phyloP scores from a whole-genome alignment of 2,888 invertebrate genomes.

The Heliconius ismenius region DNA sequence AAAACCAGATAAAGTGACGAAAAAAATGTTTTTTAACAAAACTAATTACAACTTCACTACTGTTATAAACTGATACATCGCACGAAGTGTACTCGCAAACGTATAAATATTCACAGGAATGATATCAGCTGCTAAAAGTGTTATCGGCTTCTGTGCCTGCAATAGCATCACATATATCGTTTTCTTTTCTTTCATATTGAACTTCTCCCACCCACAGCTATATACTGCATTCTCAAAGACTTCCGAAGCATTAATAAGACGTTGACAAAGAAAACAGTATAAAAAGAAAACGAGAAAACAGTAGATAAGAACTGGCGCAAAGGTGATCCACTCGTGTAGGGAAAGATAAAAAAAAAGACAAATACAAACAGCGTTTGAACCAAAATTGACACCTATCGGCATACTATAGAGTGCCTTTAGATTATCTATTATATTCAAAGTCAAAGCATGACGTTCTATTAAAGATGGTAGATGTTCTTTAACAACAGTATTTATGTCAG shows the following conservation, averaged over 20 bases:
- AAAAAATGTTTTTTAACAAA: not conserved
- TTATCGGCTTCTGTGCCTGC: conserved; percentile 63
- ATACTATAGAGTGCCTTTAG: conserved; percentile 62
- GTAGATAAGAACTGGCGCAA: conserved; percentile 61
- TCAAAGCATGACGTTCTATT: conserved; percentile 57
- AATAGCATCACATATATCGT: conserved; percentile 60
- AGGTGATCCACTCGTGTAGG: conserved; percentile 59
- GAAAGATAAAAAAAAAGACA: conserved; percentile 64
- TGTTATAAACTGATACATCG: conserved; percentile 70
- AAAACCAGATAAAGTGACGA: not conserved
- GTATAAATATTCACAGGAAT: conserved; percentile 72
- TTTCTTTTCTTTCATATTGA: conserved; percentile 59
- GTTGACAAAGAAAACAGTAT: conserved; percentile 69
- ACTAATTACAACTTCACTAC: conserved; percentile 60
- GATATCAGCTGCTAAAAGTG: conserved; percentile 66
- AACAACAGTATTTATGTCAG: conserved; percentile 48
- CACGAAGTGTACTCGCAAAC: conserved; percentile 66
- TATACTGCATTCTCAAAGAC: conserved; percentile 64
- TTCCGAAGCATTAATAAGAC: conserved; percentile 64
- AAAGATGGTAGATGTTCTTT: conserved; percentile 53
- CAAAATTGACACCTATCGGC: conserved; percentile 69
- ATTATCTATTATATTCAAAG: conserved; percentile 54
- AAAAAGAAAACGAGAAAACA: conserved; percentile 67
- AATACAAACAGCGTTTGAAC: conserved; percentile 63
- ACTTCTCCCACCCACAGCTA: conserved; percentile 73